A percentile compares a stretch with the other conserved stretches of the same genome.
These are phyloP conservation scores for Tupaia tana DNA, from an alignment of 2,113 vertebrate genomes.

Conservation along the genomic window DNA sequence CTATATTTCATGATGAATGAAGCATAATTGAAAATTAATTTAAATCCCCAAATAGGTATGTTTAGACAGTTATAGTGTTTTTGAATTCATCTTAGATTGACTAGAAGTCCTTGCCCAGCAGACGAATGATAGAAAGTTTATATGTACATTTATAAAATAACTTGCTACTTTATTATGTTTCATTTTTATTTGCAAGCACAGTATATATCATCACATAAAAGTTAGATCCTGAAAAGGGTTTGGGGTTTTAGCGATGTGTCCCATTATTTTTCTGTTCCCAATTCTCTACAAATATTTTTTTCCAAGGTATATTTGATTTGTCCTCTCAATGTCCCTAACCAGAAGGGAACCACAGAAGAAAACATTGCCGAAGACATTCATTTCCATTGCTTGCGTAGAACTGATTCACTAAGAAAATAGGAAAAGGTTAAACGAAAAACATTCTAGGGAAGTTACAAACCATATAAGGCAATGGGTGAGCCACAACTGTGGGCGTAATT, in stretches of 20 bases:
- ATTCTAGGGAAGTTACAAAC: conserved; percentile 83
- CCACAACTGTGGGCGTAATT: conserved; percentile 85
- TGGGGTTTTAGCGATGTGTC: background rate
- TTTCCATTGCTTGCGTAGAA: conserved; percentile 74
- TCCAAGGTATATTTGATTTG: conserved; percentile 70
- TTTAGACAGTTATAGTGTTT: background rate
- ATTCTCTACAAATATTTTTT: conserved; percentile 59
- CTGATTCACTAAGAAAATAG: conserved; percentile 87
- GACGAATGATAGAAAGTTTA: conserved; percentile 1
- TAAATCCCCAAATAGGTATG: background rate
- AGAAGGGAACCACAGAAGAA: conserved; percentile 76
- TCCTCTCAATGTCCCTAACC: conserved; percentile 62
- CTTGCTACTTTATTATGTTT: background rate
- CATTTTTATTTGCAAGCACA: background rate
- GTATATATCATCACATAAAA: background rate
- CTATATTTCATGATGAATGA: conserved; percentile 28
- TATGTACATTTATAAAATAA: background rate
- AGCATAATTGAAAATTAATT: conserved; percentile 5
- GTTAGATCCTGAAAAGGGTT: background rate
- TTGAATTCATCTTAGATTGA: conserved; percentile 15
- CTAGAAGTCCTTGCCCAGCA: background rate
- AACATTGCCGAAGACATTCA: conserved; percentile 69
- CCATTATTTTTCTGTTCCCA: background rate
- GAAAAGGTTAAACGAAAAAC: conserved; percentile 83
- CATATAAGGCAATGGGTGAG: conserved; percentile 78